Percentiles rank a stretch among this genome's conserved stretches.
These are phyloP conservation scores for Myotis lucifugus DNA, from an alignment of 2,113 vertebrate species.

Conservation along the genomic window DNA sequence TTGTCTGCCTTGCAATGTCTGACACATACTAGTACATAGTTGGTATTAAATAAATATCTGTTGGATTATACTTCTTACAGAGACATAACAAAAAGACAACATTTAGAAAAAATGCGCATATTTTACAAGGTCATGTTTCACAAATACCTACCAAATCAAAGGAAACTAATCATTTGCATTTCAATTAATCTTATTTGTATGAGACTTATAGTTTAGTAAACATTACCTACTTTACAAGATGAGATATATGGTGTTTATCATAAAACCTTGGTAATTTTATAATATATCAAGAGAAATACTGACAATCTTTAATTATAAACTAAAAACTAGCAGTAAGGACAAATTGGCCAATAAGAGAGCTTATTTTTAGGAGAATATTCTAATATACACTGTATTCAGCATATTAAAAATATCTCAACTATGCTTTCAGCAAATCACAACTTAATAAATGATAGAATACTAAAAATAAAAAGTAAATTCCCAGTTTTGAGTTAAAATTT, in stretches of 20 bases:
- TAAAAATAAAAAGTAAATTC: slow-evolving; percentile 5
- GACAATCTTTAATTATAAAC: slow-evolving; percentile 19
- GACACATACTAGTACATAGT: not conserved
- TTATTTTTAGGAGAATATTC: slow-evolving; percentile 16
- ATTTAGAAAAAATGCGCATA: not conserved
- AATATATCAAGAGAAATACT: not conserved
- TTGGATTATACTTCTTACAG: not conserved
- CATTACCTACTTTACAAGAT: not conserved
- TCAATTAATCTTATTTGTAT: not conserved
- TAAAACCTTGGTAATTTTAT: not conserved
- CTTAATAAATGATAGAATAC: not conserved
- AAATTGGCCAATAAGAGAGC: not conserved
- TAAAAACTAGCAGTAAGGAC: not conserved
- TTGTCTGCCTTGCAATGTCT: not conserved
- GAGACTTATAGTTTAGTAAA: not conserved
- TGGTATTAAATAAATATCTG: not conserved
- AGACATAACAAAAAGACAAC: not conserved
- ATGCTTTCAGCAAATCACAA: not conserved
- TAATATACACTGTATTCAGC: not conserved
- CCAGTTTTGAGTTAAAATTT: not conserved
- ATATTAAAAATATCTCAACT: slow-evolving; percentile 15
- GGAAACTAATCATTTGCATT: not conserved
- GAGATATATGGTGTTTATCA: not conserved
- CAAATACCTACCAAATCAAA: not conserved
- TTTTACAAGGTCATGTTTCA: slow-evolving; percentile 1